A percentile compares a stretch with the other conserved stretches of the same genome.
phyloP scores from a whole-genome alignment of 1,140 invertebrate species.

The Cotesia vestalis region DNA sequence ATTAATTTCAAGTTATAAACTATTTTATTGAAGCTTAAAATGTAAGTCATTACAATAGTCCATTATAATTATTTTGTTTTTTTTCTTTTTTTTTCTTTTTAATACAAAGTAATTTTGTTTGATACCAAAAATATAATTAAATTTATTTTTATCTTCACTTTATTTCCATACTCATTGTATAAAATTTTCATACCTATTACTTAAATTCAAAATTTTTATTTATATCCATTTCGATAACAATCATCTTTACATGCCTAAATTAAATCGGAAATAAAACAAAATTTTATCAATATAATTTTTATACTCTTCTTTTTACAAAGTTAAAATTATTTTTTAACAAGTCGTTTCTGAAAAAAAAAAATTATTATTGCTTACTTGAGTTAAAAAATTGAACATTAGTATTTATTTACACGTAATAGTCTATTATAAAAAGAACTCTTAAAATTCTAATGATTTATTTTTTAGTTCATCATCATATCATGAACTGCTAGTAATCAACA shows the following conservation, averaged over 20 bases:
- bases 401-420: too few relatives aligned
- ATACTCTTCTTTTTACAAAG: too few relatives aligned
- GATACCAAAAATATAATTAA: slow-evolving; percentile 35
- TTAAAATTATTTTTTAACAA: too few relatives aligned
- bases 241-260: not conserved
- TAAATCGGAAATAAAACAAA: too few relatives aligned
- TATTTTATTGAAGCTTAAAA: slow-evolving; percentile 2
- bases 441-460: too few relatives aligned
- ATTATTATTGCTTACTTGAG: too few relatives aligned
- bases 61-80: not conserved
- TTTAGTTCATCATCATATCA: too few relatives aligned
- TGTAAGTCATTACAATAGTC: not conserved
- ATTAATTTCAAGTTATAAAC: not conserved
- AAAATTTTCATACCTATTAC: not conserved
- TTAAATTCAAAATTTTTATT: not conserved
- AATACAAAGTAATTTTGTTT: slow-evolving; percentile 22
- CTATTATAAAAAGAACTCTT: too few relatives aligned
- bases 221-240: not conserved
- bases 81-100: not conserved
- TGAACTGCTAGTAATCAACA: too few relatives aligned
- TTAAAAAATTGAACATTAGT: too few relatives aligned
- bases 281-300: too few relatives aligned
- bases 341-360: too few relatives aligned
- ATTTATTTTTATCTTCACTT: slow-evolving; percentile 21
- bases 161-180: not conserved